These are phyloP conservation scores for Telmatochromis sp. DNA, from an alignment of 2,113 vertebrate genomes.

Conservation along the genomic window DNA sequence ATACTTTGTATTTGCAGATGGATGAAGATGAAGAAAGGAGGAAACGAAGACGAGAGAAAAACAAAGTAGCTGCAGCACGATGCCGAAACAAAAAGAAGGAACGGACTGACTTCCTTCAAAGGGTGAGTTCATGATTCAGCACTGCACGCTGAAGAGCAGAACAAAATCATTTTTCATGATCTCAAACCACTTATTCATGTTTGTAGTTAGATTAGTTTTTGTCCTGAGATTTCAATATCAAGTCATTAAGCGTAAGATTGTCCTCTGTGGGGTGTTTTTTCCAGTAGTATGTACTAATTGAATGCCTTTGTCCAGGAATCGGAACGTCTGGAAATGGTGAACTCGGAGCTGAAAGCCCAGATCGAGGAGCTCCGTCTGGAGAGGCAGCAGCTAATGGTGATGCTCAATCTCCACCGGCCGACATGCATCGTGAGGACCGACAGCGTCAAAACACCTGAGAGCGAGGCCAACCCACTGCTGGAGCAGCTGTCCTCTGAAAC, in stretches of 20 bases:
- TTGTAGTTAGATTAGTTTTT: neutral
- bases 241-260: neutral
- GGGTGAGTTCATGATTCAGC: slow-evolving; percentile 71
- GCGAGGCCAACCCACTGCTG: slow-evolving; percentile 80
- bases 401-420: slow-evolving; percentile 91
- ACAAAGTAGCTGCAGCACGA: slow-evolving; percentile 92
- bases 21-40: slow-evolving; percentile 89
- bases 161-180: neutral
- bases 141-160: neutral
- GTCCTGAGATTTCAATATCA: neutral
- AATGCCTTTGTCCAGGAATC: slow-evolving; percentile 76
- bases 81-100: slow-evolving; percentile 99
- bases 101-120: slow-evolving; percentile 91
- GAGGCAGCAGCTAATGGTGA: slow-evolving; percentile 89
- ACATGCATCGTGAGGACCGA: slow-evolving; percentile 93
- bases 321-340: slow-evolving; percentile 90
- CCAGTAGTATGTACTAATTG: neutral
- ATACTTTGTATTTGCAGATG: slow-evolving; percentile 65
- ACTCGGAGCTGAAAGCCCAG: slow-evolving; percentile 89
- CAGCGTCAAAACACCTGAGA: slow-evolving; percentile 87
- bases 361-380: slow-evolving; percentile 93
- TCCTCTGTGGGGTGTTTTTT: neutral
- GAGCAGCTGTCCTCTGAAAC: slow-evolving; percentile 78
- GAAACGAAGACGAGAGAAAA: slow-evolving; percentile 93
- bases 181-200: neutral